Base-by-base conservation (phyloP, 1,140 invertebrate genomes). In the Eueides isabella region DNA sequence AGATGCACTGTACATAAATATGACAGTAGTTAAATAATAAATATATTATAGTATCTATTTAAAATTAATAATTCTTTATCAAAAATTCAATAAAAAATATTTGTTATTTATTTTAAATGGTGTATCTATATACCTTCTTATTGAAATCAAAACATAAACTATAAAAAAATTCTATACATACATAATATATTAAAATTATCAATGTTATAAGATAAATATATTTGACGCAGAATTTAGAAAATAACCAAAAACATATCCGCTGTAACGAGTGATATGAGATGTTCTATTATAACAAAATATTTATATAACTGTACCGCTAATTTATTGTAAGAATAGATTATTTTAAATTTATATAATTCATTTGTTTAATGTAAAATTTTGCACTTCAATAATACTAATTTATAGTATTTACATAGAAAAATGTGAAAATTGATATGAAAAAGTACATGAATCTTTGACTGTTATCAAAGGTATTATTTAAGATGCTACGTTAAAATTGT, bases 401-500 rank as follows among this genome's bases (percentile, higher is more conserved):
- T n/a, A n/a, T n/a, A n/a, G n/a, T n/a, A n/a, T n/a, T n/a, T n/a
- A n/a, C n/a, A n/a, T n/a, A n/a, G n/a, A n/a, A n/a, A n/a, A 55
- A 55, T 26, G 48, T 55, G 48, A 12, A 55, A 55, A 23, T 55
- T 12, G n/a, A 5, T 7, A 55, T 12, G 19, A 26, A 23, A 55
- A 55, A 55, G 23, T 19, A 3, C 48, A 44, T 44, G 28, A 76
- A 65, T 71, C 67, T 76, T 74, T 28, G 55, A 35, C 44, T 74
- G 41, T 74, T 64, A 64, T 30, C 55, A 71, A 71, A 23, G n/a
- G 28, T 26, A 74, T 41, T 44, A 62, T 74, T 75, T 77, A 79
- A 76, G 71, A 63, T 76, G 77, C 14, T 76, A 71, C 72, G 78
- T 83, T 83, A 64, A 84, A 79, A 87, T 89, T 90, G 88, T 90